Evolutionary conservation across 2,113 vertebrate genomes (phyloP), one percentile per base, ranked within the genome.

Genomic region (Podarcis raffonei): DNA sequence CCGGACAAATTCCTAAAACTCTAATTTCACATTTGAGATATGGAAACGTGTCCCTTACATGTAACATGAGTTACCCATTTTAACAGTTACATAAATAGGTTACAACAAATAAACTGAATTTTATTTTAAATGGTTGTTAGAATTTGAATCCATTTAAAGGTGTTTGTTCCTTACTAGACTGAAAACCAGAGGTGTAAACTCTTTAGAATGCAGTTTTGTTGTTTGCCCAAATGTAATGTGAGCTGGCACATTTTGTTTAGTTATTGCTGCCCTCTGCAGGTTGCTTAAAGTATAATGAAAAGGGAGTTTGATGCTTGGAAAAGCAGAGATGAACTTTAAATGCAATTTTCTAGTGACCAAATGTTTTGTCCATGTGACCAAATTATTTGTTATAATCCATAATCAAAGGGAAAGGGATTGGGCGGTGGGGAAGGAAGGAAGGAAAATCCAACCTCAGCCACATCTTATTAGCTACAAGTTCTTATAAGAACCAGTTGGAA

Each of bases 201-300:
- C 3, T 69, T 57, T 12, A 13, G 25, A 57, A 30, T 30, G 23
- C 15, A 32, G 71, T 83, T n/a, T 27, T 37, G 59, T 53, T 18
- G 30, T 39, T 77, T 78, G n/a, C 30, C 39, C 62, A 69, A 30
- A 69, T 66, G 35, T 35, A 32, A 81, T 74, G 86, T 81, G 53
- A 72, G 12, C 25, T 22, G 11, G 9, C 22, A 53, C 8, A 35
- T 32, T 96, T 96, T 94, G 94, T 35, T 72, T 72, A 74, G 76
- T 72, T 68, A 66, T 69, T 87, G 79, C 92, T 92, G 92, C 90
- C 92, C 92, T 89, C 90, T 92, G 53, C 85, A 89, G 92, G 69
- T 53, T 59, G 37, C 3, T 75, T 42, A 25, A 53, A 53, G 32
- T 69, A 37, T 77, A 77, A 2, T 72, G 32, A 59, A 83, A 88